Percentiles rank a stretch among this genome's conserved stretches.
phyloP scores from a whole-genome alignment of 2,797 vertebrate genomes.

The Coreius guichenoti region DNA sequence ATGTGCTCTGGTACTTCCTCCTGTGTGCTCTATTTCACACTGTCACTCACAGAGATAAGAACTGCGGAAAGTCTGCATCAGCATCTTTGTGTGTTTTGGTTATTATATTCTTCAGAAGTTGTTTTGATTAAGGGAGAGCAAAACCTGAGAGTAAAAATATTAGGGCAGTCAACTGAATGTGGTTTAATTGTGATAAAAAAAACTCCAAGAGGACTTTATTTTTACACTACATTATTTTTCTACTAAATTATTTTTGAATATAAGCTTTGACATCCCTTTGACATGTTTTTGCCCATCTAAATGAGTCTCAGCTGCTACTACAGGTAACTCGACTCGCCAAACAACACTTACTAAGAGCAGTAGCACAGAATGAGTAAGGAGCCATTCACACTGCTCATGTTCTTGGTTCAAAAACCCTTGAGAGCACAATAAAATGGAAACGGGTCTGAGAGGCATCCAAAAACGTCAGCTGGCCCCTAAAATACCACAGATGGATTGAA shows the following conservation, averaged over 20 bases:
- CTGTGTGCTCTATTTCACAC: constrained; percentile 12
- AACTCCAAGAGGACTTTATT: too few species aligned
- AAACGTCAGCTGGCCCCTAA: background rate
- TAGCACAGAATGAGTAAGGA: background rate
- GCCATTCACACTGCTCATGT: background rate
- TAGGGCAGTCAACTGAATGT: background rate
- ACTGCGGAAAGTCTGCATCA: constrained; percentile 14
- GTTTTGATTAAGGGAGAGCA: background rate
- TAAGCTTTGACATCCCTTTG: too few species aligned
- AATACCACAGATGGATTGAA: background rate
- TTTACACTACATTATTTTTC: too few species aligned
- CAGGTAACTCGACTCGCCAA: background rate
- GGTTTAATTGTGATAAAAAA: background rate
- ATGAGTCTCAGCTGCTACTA: background rate
- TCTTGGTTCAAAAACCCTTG: background rate
- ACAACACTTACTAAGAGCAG: background rate
- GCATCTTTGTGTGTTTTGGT: background rate
- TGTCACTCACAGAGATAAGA: constrained; percentile 24
- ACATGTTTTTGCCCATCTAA: background rate
- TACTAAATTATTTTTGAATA: background rate
- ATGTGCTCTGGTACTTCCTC: constrained; percentile 26
- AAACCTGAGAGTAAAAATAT: background rate
- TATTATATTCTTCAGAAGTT: background rate
- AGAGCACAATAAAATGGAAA: background rate
- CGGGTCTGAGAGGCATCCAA: background rate